Percentiles rank a stretch among this genome's conserved stretches.
phyloP scores from a whole-genome alignment of 2,888 invertebrate genomes.

The Deilephila porcellus region DNA sequence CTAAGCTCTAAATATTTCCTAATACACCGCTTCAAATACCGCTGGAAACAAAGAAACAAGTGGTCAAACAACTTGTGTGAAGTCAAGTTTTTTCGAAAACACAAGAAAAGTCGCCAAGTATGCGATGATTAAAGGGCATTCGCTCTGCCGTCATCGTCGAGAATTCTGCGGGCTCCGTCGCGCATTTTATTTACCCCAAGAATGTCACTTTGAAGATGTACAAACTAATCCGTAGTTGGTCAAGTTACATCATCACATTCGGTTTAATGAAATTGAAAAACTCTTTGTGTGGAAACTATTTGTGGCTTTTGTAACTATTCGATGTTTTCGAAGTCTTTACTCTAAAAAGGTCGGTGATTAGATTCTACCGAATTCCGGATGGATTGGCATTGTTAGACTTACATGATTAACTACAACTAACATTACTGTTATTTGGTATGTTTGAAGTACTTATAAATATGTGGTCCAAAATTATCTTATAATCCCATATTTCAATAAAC shows the following conservation, averaged over 20 bases:
- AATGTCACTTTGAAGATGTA: slow-evolving; percentile 75
- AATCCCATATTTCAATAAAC: too few species aligned
- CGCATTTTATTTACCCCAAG: slow-evolving; percentile 74
- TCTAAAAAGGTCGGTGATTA: slow-evolving; percentile 5
- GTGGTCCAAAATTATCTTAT: too few species aligned
- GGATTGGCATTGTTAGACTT: too few species aligned
- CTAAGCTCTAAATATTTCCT: slow-evolving; percentile 49
- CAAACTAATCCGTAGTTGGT: slow-evolving; percentile 77
- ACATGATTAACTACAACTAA: too few species aligned
- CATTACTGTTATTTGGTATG: too few species aligned
- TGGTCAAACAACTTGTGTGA: slow-evolving; percentile 62
- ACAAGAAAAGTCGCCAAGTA: slow-evolving; percentile 64
- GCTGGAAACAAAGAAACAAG: slow-evolving; percentile 59
- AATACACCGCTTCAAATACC: slow-evolving; percentile 58
- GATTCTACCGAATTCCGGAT: not conserved
- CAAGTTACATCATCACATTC: slow-evolving; percentile 47
- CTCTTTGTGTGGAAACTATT: slow-evolving; percentile 58
- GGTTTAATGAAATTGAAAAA: slow-evolving; percentile 70
- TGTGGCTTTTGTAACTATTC: slow-evolving; percentile 52
- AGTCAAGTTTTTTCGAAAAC: slow-evolving; percentile 62
- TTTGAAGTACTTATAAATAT: too few species aligned
- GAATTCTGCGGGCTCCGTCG: slow-evolving; percentile 53
- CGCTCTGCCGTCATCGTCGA: slow-evolving; percentile 51
- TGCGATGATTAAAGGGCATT: slow-evolving; percentile 71
- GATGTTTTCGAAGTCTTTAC: slow-evolving; percentile 36